Base-by-base conservation (phyloP, 2,888 invertebrate species). In the Tachina fera region DNA sequence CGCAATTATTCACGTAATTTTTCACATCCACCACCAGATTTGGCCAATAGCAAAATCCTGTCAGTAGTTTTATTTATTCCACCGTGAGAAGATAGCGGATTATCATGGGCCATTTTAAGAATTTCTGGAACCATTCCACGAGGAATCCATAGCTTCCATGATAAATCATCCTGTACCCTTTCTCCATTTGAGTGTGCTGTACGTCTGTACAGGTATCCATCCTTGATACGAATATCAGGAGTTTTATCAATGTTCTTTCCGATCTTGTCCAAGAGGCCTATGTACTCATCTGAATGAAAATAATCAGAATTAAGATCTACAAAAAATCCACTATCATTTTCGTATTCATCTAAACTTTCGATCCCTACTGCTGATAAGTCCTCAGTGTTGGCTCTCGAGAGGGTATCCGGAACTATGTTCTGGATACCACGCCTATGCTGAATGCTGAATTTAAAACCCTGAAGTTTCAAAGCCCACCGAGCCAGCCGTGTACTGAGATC, bases 1-100 rank as follows among this genome's bases (percentile, higher is more conserved):
- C 49, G 10, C 67, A 67, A 49, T n/a, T 67, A n/a, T 67, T 67
- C 3, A 67, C 31, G 11, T 70, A 70, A 19, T 19, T 56, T 43
- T 43, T 56, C 1, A 70, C 70, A 56, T 43, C 70, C 9, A 22
- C 4, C 1, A 10, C 56, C 22, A 70, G 11, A 19, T 41, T 70
- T 43, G 56, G 70, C 56, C 70, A 70, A 56, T 22, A 51, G 9
- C 41, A 68, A 8, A 51, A 68, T n/a, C 58, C 47, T 71, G 10
- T 71, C 58, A 6, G 60, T 9, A 1, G 71, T 72, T 58, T 72
- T 72, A 10, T 3, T 31, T 72, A n/a, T n/a, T n/a, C n/a, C n/a
- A n/a, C n/a, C n/a, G n/a, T n/a, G n/a, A n/a, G n/a, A n/a, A n/a
- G n/a, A n/a, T n/a, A n/a, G n/a, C n/a, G n/a, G n/a, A n/a, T n/a